Base-by-base conservation (phyloP, 2,888 invertebrate genomes). In the Sarcophaga carnaria region DNA sequence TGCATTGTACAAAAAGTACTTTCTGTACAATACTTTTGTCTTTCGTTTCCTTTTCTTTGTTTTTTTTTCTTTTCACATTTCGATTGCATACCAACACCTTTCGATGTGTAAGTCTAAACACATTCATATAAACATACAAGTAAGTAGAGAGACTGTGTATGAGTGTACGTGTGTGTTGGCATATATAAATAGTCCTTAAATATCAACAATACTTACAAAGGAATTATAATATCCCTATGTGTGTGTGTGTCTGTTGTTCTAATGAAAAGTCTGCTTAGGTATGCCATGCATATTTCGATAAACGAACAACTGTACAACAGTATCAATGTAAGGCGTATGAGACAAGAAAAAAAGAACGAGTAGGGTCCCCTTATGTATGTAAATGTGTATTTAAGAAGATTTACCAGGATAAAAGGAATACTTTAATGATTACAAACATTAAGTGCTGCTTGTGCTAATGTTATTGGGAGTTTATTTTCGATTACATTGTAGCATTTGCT, bases 381-480 rank as follows among this genome's bases (percentile, higher is more conserved):
- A 54, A 54, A 70, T 70, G 49, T 54, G 49, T 54, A 54, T 54
- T 70, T 70, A 54, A 70, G 47, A 10, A 22, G 70, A 70, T 70
- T 70, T 47, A 8, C 25, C 22, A 25, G 70, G 54, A 20, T 72
- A 66, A 66, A 67, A 72, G 72, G 67, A 75, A 66, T 66, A 45
- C 59, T 59, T 76, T 76, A 67, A 81, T 78, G 81, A 59, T 70
- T 49, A 70, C 77, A 85, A 63, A 27, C 81, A 71, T 75, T 85
- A 69, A 66, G 74, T 64, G 74, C n/a, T 63, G 6, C 71, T 54
- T 2, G 17, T 54, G 25, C 25, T 12, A 22, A 54, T 54, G 54
- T 54, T 54, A 54, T 54, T 54, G 54, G 54, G 4, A 1, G 12
- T 54, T 17, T 54, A 12, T 54, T 54, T 54, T 54, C 17, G 14